phyloP scores from a whole-genome alignment of 2,113 vertebrate genomes.

The Vicugna pacos region DNA sequence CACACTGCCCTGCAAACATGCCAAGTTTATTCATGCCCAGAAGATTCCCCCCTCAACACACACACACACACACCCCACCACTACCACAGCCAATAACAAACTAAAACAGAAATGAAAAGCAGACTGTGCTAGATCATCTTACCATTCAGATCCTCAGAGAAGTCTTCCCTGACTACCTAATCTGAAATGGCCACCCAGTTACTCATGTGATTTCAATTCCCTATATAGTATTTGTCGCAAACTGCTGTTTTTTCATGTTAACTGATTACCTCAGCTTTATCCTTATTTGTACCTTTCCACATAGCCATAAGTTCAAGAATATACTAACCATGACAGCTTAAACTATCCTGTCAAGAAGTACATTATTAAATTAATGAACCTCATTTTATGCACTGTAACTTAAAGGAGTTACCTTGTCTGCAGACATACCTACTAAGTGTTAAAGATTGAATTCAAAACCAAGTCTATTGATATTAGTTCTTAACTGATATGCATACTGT shows the following conservation, averaged over 20 bases:
- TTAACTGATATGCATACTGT: neutral
- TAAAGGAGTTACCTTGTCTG: neutral
- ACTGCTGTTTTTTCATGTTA: neutral
- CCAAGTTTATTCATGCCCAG: neutral
- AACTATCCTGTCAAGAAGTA: neutral
- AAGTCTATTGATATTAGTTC: neutral
- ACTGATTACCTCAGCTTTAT: constrained; percentile 15
- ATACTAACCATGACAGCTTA: neutral
- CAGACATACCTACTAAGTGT: neutral
- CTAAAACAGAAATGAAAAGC: neutral
- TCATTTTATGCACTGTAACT: neutral
- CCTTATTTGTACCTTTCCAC: neutral
- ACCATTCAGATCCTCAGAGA: neutral
- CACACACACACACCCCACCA: neutral
- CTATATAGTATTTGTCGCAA: neutral
- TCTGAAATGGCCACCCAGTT: neutral
- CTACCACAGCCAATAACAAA: neutral
- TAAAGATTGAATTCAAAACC: neutral
- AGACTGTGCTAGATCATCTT: neutral
- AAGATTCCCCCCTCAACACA: neutral
- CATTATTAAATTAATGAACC: neutral
- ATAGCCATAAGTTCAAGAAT: neutral
- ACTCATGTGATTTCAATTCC: neutral
- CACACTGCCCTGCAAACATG: neutral
- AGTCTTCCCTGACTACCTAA: neutral